phyloP scores from a whole-genome alignment of 2,888 invertebrate species.

The Coelogynopora nodosa region DNA sequence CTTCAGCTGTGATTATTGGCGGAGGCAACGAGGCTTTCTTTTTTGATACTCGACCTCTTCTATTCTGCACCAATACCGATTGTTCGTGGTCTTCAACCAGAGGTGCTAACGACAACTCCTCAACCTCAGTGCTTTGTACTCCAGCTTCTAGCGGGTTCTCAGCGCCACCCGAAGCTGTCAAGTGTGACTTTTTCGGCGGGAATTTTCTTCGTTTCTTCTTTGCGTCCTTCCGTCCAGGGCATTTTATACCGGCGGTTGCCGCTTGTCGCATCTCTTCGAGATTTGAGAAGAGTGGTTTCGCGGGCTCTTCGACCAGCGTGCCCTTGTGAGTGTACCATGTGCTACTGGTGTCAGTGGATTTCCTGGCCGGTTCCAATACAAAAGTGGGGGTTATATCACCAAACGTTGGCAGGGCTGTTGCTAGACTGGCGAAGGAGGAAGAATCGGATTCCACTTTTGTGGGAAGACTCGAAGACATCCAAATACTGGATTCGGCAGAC shows the following conservation, averaged over 20 bases:
- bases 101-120: no score
- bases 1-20: no score
- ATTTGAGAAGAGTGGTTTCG: not conserved
- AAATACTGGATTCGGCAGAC: not conserved
- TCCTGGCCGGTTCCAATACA: not conserved
- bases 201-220: not conserved
- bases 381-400: not conserved
- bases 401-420: not conserved
- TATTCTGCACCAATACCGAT: no score
- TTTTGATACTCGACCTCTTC: no score
- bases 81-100: no score
- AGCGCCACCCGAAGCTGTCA: not conserved
- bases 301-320: not conserved
- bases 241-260: not conserved
- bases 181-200: no score
- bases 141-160: not conserved
- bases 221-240: not conserved
- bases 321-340: slow-evolving; percentile 1
- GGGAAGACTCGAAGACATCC: no score
- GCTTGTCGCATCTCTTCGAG: not conserved
- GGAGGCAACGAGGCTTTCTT: no score
- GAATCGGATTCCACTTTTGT: no score
- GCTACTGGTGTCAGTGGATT: not conserved
- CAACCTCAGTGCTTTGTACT: no score
- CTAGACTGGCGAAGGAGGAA: not conserved